Conservation (phyloP, 2,797 vertebrate species). For the Semaprochilodus insignis region DNA sequence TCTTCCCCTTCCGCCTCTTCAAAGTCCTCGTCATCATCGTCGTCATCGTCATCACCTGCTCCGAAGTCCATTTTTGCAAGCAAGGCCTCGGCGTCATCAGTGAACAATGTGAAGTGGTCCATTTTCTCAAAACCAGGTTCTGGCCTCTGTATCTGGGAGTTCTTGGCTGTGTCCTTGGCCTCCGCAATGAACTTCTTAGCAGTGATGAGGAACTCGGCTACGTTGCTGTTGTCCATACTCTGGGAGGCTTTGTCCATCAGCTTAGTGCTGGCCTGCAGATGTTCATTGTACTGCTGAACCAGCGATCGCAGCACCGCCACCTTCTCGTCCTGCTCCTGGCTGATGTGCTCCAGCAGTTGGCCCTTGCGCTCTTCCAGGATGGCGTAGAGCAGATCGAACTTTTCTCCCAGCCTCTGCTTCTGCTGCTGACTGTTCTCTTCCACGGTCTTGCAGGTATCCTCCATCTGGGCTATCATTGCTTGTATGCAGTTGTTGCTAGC, state of each 20-base stretch:
- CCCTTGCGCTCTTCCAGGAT: constrained; percentile 84
- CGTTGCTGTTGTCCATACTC: constrained; percentile 78
- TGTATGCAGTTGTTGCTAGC: constrained; percentile 83
- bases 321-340: constrained; percentile 80
- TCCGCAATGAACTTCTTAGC: constrained; percentile 67
- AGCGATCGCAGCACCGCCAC: constrained; percentile 75
- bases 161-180: constrained; percentile 77
- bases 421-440: constrained; percentile 84
- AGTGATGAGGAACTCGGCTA: constrained; percentile 80
- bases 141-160: constrained; percentile 77
- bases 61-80: constrained; percentile 82
- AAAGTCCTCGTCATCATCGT: constrained; percentile 55
- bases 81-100: constrained; percentile 74
- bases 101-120: constrained; percentile 84
- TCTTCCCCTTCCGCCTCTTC: constrained; percentile 58
- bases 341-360: constrained; percentile 80
- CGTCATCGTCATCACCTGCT: constrained; percentile 44
- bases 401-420: constrained; percentile 80
- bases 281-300: constrained; percentile 78
- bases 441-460: constrained; percentile 79
- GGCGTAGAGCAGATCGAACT: constrained; percentile 81
- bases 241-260: constrained; percentile 84
- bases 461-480: constrained; percentile 83
- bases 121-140: constrained; percentile 87
- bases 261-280: constrained; percentile 79